These are phyloP conservation scores for Apis florea DNA, from an alignment of 1,140 invertebrate genomes.

Conservation along the genomic window DNA sequence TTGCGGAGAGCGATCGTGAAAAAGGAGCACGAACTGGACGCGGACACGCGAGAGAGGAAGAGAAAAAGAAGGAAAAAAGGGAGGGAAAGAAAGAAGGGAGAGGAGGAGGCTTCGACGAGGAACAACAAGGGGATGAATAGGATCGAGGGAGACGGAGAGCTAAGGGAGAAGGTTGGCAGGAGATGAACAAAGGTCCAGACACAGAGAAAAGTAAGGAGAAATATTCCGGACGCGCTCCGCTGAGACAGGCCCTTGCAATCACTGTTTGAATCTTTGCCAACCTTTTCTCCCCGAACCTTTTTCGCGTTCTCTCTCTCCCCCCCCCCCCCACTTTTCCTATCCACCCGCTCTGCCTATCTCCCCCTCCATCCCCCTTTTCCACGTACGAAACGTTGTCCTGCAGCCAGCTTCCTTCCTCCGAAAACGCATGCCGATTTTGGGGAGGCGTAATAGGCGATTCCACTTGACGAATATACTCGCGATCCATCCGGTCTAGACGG, in stretches of 20 bases:
- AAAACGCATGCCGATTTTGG: slow-evolving; percentile 69
- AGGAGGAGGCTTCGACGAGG: neutral
- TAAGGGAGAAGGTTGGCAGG: slow-evolving; percentile 38
- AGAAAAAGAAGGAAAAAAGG: neutral
- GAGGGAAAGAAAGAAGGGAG: neutral
- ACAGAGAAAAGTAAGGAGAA: slow-evolving; percentile 60
- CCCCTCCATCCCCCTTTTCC: neutral
- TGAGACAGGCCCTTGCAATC: slow-evolving; percentile 78
- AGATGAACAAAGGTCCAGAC: slow-evolving; percentile 57
- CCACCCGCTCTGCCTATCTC: neutral
- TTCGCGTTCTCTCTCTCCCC: slow-evolving; percentile 6
- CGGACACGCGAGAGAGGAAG: neutral
- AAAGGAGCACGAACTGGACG: slow-evolving; percentile 35
- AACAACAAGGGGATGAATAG: slow-evolving; percentile 20
- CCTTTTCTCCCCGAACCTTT: slow-evolving; percentile 52
- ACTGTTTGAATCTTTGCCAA: slow-evolving; percentile 78
- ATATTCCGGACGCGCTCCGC: slow-evolving; percentile 72
- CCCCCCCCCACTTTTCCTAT: neutral
- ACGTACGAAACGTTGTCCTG: slow-evolving; percentile 4
- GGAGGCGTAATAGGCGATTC: slow-evolving; percentile 73
- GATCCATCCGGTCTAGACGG: slow-evolving; percentile 74
- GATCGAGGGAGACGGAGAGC: neutral
- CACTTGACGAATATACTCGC: slow-evolving; percentile 68
- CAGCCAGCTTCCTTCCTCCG: slow-evolving; percentile 63
- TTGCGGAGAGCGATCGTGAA: slow-evolving; percentile 6